A percentile compares a stretch with the other conserved stretches of the same genome.
These are phyloP conservation scores for Arrhopalites spinosus DNA, from an alignment of 2,888 invertebrate genomes.

Conservation along the genomic window DNA sequence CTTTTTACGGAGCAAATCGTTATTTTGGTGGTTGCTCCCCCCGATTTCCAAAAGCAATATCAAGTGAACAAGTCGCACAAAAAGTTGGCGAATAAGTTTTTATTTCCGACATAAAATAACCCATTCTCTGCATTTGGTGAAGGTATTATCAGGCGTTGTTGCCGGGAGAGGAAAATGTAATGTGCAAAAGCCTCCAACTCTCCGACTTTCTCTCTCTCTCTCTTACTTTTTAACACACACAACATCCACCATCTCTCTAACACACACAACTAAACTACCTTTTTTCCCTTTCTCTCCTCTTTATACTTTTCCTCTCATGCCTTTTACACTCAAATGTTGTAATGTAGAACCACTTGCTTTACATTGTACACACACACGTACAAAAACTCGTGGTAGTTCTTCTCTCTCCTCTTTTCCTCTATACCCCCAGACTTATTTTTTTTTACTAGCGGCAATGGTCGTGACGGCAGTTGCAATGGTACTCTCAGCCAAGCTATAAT, in stretches of 20 bases:
- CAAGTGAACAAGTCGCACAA: conserved; percentile 37
- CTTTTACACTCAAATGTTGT: neutral
- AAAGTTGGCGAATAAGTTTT: conserved; percentile 46
- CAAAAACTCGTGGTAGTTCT: neutral
- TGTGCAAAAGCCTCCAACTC: conserved; percentile 18
- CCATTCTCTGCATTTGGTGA: conserved; percentile 44
- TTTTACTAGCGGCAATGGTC: neutral
- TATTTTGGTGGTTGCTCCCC: conserved; percentile 37
- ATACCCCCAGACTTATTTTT: too few species aligned
- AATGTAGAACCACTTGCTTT: conserved; percentile 6
- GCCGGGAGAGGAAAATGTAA: conserved; percentile 25
- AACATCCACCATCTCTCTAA: conserved; percentile 1
- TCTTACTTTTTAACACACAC: neutral
- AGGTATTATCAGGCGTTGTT: conserved; percentile 39
- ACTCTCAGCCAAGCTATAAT: too few species aligned
- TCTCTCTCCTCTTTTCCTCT: too few species aligned
- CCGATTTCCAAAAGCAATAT: conserved; percentile 40
- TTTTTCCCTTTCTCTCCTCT: neutral
- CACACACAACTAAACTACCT: neutral
- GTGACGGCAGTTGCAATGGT: neutral
- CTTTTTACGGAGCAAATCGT: conserved; percentile 31
- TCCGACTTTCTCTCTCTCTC: conserved; percentile 7
- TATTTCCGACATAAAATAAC: conserved; percentile 42
- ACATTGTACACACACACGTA: neutral
- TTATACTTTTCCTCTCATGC: neutral